phyloP scores from a whole-genome alignment of 53 echinoderm and acorn worm species.

The Holothuria leucospilota region DNA sequence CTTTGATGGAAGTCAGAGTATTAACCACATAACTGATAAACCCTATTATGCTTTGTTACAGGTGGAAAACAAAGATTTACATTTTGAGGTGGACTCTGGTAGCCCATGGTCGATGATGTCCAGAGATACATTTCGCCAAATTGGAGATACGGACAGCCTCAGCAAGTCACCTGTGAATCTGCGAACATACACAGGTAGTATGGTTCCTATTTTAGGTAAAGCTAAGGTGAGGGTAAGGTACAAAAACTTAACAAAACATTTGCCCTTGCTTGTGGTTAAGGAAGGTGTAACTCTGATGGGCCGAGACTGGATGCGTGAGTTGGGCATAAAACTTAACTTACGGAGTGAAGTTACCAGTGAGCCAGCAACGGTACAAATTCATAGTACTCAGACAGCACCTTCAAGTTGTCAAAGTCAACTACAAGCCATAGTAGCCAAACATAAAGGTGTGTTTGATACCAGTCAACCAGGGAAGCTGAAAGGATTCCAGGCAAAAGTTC shows the following conservation, averaged over 20 bases:
- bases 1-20: not conserved
- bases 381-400: not conserved
- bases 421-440: not conserved
- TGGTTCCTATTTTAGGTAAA: constrained; percentile 21
- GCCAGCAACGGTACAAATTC: too few species aligned
- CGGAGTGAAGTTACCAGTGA: too few species aligned
- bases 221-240: constrained; percentile 11
- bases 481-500: constrained; percentile 64
- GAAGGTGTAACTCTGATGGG: constrained; percentile 64
- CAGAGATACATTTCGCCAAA: not conserved
- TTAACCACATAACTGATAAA: not conserved
- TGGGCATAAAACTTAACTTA: not conserved
- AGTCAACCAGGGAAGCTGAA: constrained; percentile 36
- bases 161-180: constrained; percentile 3
- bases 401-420: not conserved
- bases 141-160: constrained; percentile 9
- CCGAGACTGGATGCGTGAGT: constrained; percentile 69
- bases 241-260: constrained; percentile 11
- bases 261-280: constrained; percentile 56
- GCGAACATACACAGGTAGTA: constrained; percentile 47
- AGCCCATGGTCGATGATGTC: constrained; percentile 49
- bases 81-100: constrained; percentile 58
- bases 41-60: not conserved
- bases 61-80: not conserved
- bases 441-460: constrained; percentile 21